These are phyloP conservation scores for Penelope pileata DNA, from an alignment of 2,113 vertebrate species.

Conservation along the genomic window DNA sequence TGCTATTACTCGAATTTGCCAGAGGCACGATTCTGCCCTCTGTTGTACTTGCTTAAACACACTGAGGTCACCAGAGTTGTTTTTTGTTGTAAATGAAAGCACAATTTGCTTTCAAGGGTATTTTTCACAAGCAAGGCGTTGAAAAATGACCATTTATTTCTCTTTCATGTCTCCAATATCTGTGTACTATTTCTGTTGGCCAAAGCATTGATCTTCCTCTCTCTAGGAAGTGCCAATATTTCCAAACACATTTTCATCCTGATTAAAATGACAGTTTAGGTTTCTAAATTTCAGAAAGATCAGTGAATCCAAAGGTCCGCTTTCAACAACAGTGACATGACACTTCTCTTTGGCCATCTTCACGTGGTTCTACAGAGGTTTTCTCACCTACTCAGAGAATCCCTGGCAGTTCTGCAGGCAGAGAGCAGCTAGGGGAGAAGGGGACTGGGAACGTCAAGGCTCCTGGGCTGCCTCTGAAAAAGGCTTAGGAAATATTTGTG, in stretches of 20 bases:
- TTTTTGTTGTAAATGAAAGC: not conserved
- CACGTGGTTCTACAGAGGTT: not conserved
- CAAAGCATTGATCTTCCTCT: not conserved
- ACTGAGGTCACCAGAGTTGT: not conserved
- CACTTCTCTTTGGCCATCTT: not conserved
- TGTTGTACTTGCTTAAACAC: not conserved
- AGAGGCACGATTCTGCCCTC: fast-evolving
- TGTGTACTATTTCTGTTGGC: not conserved
- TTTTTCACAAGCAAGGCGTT: constrained; percentile 19
- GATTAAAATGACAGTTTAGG: not conserved
- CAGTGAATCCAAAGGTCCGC: not conserved
- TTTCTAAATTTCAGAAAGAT: not conserved
- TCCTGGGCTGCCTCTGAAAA: not conserved
- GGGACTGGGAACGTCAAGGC: not conserved
- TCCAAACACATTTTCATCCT: not conserved
- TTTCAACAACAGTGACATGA: not conserved
- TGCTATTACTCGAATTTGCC: not conserved
- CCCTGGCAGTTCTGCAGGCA: not conserved
- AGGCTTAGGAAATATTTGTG: not conserved
- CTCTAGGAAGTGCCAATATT: not conserved
- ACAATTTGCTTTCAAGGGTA: not conserved
- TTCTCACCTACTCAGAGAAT: not conserved
- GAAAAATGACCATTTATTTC: constrained; percentile 11
- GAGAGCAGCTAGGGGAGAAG: not conserved
- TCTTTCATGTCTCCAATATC: not conserved